Evolutionary conservation across 2,113 vertebrate species (phyloP).

Genomic region (Brachyhypopomus gauderio): DNA sequence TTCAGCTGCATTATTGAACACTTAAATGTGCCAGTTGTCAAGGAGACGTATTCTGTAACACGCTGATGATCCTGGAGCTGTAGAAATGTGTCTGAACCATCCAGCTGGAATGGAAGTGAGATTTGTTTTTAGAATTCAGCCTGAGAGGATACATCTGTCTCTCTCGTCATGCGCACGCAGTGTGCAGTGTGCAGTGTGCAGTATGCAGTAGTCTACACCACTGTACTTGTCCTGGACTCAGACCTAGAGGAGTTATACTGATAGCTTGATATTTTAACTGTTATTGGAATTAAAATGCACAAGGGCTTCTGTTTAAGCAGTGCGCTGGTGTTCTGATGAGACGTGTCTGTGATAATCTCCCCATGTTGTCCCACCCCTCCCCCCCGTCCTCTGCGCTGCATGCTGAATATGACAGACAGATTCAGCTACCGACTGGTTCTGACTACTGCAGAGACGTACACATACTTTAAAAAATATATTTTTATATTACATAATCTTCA

Average conservation of each 20-base stretch:
- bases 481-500: slow-evolving; percentile 62
- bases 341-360: not conserved
- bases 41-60: not conserved
- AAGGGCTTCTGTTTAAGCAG: not conserved
- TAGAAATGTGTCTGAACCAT: not conserved
- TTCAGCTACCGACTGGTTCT: slow-evolving; percentile 53
- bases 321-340: not conserved
- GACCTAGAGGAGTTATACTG: not conserved
- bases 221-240: not conserved
- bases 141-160: slow-evolving; percentile 41
- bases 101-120: slow-evolving; percentile 25
- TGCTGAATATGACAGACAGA: slow-evolving; percentile 35
- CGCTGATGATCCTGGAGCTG: not conserved
- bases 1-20: not conserved
- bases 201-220: slow-evolving; percentile 3
- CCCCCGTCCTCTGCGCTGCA: not conserved
- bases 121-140: slow-evolving; percentile 30
- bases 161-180: not conserved
- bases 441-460: slow-evolving; percentile 43
- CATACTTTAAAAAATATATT: slow-evolving; percentile 37
- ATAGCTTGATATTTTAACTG: not conserved
- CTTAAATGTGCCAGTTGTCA: slow-evolving; percentile 9
- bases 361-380: not conserved
- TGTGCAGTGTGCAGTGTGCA: too few species aligned
- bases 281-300: not conserved